phyloP scores from a whole-genome alignment of 2,888 invertebrate genomes.

The Tuta absoluta region DNA sequence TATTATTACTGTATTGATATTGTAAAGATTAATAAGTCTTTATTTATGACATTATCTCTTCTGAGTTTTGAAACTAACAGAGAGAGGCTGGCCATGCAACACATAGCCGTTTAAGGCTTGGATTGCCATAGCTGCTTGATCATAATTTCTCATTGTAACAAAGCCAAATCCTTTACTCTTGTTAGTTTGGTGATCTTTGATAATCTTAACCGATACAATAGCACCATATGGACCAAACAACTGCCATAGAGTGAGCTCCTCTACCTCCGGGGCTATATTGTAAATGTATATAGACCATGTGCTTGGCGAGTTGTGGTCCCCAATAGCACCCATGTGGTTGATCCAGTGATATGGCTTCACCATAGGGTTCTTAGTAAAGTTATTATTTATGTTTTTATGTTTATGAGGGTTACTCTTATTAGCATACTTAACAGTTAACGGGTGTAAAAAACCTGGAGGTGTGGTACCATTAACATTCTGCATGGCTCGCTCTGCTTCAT shows the following conservation, averaged over 20 bases:
- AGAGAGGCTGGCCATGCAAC: constrained; percentile 74
- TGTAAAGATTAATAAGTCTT: constrained; percentile 68
- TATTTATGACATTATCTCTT: constrained; percentile 77
- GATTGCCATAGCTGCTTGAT: constrained; percentile 80
- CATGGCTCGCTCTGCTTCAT: constrained; percentile 77
- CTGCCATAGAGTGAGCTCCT: constrained; percentile 78
- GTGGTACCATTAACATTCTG: constrained; percentile 75
- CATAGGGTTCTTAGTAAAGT: constrained; percentile 71
- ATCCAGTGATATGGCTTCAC: constrained; percentile 78
- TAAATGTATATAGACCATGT: constrained; percentile 81
- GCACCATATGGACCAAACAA: constrained; percentile 81
- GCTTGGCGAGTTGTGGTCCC: constrained; percentile 75
- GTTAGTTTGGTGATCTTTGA: constrained; percentile 79
- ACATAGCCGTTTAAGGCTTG: constrained; percentile 77
- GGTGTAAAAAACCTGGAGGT: constrained; percentile 78
- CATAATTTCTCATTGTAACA: constrained; percentile 80
- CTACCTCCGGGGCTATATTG: constrained; percentile 78
- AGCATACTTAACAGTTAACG: constrained; percentile 81
- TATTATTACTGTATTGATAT: constrained; percentile 79
- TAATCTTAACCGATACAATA: constrained; percentile 80
- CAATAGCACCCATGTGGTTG: constrained; percentile 75
- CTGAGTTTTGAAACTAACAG: constrained; percentile 80
- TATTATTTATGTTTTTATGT: constrained; percentile 77
- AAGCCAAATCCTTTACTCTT: constrained; percentile 80
- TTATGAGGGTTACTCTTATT: constrained; percentile 80